Conservation (phyloP, 2,797 vertebrate species). For the Naso thynnoides region DNA sequence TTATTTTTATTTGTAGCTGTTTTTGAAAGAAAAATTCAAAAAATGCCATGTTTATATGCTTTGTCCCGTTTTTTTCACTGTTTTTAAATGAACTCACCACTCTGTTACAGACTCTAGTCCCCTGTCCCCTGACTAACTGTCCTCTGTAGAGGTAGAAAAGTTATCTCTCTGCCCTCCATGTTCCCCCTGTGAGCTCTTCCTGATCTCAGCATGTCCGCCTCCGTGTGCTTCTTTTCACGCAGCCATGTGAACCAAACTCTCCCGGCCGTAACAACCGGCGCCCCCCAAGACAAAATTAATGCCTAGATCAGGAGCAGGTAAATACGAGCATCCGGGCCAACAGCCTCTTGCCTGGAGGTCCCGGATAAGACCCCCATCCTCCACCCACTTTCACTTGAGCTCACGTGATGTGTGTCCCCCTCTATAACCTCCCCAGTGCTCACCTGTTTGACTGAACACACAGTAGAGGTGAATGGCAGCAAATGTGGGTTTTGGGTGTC, state of each 20-base stretch:
- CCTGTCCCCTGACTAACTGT: conserved; percentile 16
- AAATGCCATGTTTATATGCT: not conserved
- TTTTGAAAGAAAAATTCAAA: not conserved
- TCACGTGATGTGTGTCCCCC: conserved; percentile 61
- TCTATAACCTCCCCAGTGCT: conserved; percentile 34
- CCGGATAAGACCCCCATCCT: conserved; percentile 50
- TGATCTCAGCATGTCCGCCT: conserved; percentile 78
- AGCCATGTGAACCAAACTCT: conserved; percentile 86
- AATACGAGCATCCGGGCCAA: conserved; percentile 69
- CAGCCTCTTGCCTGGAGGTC: conserved; percentile 47
- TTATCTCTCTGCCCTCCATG: conserved; percentile 38
- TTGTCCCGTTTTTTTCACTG: not conserved
- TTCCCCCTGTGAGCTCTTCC: conserved; percentile 43
- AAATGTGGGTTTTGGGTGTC: conserved; percentile 53
- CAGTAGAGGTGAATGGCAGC: conserved; percentile 43
- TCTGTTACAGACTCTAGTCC: not conserved
- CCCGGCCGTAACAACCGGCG: conserved; percentile 77
- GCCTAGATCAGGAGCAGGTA: conserved; percentile 87
- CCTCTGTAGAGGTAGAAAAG: conserved; percentile 34
- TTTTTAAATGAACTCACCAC: conserved; percentile 3
- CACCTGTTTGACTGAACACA: conserved; percentile 66
- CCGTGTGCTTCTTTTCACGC: conserved; percentile 82
- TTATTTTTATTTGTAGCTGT: not conserved
- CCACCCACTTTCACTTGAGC: conserved; percentile 26
- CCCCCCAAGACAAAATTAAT: conserved; percentile 87